phyloP scores from a whole-genome alignment of 2,113 vertebrate species.

The Mesembrinibis cayennensis region DNA sequence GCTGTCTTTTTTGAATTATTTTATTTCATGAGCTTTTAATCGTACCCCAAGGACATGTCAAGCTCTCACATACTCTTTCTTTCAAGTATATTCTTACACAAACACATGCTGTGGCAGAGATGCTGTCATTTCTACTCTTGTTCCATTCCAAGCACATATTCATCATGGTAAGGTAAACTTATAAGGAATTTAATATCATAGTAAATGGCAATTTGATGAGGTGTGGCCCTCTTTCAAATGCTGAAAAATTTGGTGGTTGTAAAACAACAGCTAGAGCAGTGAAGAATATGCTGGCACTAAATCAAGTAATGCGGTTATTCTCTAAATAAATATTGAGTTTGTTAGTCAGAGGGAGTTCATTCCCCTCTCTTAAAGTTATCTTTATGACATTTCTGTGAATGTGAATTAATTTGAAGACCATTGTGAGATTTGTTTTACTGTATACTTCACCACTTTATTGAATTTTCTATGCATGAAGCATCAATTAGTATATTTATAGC shows the following conservation, averaged over 20 bases:
- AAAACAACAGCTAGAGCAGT: neutral
- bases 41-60: constrained; percentile 1
- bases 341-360: neutral
- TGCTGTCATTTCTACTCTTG: neutral
- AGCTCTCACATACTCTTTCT: neutral
- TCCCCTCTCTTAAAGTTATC: neutral
- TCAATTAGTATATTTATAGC: neutral
- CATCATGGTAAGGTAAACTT: neutral
- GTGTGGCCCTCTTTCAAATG: neutral
- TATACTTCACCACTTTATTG: neutral
- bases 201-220: neutral
- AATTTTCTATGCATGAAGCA: neutral
- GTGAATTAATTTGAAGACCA: neutral
- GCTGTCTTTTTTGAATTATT: constrained; percentile 19
- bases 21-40: constrained; percentile 21
- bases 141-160: neutral
- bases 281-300: neutral
- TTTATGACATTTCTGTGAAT: neutral
- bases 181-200: neutral
- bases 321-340: neutral
- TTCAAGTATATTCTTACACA: neutral
- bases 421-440: neutral
- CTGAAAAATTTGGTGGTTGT: neutral
- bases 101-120: neutral
- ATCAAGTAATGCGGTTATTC: neutral